phyloP scores from a whole-genome alignment of 2,888 invertebrate genomes.

The Tridacna gigas region DNA sequence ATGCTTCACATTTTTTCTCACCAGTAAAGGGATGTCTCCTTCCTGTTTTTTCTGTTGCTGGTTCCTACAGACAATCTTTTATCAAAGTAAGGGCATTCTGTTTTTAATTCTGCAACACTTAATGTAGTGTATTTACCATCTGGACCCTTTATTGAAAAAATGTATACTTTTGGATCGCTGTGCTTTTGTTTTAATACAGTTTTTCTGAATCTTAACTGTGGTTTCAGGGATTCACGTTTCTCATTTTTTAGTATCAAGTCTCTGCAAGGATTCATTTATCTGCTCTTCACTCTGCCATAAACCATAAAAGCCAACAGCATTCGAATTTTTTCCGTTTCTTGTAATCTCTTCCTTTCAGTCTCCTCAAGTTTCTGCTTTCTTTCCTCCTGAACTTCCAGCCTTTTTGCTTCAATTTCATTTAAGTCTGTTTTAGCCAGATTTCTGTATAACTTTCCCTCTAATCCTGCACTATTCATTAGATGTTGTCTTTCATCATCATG shows the following conservation, averaged over 20 bases:
- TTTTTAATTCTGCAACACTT: constrained; percentile 30
- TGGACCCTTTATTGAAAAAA: constrained; percentile 34
- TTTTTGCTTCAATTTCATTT: constrained; percentile 48
- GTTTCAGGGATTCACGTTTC: constrained; percentile 33
- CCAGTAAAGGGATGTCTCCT: not conserved
- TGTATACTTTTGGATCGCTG: constrained; percentile 39
- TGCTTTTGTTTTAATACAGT: constrained; percentile 51
- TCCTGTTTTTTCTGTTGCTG: constrained; percentile 2
- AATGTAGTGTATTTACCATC: constrained; percentile 36
- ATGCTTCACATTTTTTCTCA: not conserved
- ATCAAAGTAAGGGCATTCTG: constrained; percentile 16
- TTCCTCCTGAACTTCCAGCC: constrained; percentile 38
- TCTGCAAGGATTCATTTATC: constrained; percentile 46
- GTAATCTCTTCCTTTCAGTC: constrained; percentile 47
- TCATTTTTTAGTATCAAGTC: constrained; percentile 31
- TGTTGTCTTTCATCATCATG: constrained; percentile 33
- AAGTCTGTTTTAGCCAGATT: constrained; percentile 39
- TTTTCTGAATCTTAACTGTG: no score
- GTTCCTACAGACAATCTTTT: constrained; percentile 2
- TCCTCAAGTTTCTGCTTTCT: constrained; percentile 34
- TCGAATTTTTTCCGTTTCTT: constrained; percentile 50
- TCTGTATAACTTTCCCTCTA: constrained; percentile 41
- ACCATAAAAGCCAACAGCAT: constrained; percentile 59
- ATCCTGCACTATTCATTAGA: constrained; percentile 42
- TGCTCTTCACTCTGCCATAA: constrained; percentile 58